Percentiles rank a stretch among this genome's conserved stretches.
Conservation (phyloP, 2,888 invertebrate species). For the Acheta domesticus region DNA sequence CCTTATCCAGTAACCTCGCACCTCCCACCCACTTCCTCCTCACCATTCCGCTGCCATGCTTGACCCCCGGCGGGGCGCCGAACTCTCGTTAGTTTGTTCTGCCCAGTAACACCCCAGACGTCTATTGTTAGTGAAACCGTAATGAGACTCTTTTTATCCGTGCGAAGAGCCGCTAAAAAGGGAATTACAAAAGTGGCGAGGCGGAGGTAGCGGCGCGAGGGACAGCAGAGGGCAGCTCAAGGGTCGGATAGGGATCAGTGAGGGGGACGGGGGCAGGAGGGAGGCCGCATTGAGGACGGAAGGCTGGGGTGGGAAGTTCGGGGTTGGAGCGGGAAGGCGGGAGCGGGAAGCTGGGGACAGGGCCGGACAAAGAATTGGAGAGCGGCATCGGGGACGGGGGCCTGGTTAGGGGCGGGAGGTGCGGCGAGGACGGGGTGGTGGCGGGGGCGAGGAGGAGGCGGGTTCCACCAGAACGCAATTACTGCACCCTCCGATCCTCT, state of each 20-base stretch:
- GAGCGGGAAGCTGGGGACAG: neutral
- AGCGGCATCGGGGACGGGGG: neutral
- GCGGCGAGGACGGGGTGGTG: neutral
- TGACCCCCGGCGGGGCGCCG: neutral
- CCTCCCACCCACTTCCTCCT: neutral
- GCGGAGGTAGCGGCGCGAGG: neutral
- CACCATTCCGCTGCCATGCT: neutral
- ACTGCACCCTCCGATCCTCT: neutral
- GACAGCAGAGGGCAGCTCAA: neutral
- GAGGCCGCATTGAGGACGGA: neutral
- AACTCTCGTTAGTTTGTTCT: neutral
- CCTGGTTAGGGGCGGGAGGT: neutral
- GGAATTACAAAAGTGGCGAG: constrained; percentile 10
- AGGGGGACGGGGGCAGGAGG: neutral
- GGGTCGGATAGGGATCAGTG: neutral
- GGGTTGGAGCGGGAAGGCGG: neutral
- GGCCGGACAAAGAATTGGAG: neutral
- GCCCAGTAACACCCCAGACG: neutral
- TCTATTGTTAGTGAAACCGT: constrained; percentile 1
- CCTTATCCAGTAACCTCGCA: too few relatives aligned
- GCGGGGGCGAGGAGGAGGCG: neutral
- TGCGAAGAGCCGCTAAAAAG: constrained; percentile 9
- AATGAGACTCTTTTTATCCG: constrained; percentile 4
- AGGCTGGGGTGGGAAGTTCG: neutral
- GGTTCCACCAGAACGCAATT: neutral